Evolutionary conservation across 1,140 invertebrate species (phyloP).

Genomic region (Lepidurus couesii): DNA sequence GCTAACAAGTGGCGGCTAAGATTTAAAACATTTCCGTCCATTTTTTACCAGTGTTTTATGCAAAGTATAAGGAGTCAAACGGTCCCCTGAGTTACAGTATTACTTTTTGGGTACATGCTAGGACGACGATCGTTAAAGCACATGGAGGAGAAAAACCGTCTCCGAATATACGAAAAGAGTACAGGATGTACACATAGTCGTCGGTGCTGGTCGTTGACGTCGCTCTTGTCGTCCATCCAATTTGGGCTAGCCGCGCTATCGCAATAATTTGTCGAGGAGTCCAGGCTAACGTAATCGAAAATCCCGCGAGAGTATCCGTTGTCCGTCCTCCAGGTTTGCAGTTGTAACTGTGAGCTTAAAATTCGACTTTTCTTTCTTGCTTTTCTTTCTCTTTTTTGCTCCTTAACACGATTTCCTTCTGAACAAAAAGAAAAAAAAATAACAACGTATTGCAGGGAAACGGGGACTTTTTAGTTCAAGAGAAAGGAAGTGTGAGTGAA

Average conservation of each 20-base stretch:
- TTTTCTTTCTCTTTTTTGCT: not conserved
- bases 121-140: too few species aligned
- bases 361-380: not conserved
- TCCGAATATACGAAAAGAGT: too few species aligned
- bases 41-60: not conserved
- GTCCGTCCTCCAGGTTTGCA: not conserved
- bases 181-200: not conserved
- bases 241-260: not conserved
- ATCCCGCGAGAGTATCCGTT: not conserved
- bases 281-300: conserved; percentile 11
- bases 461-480: not conserved
- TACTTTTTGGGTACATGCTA: not conserved
- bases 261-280: not conserved
- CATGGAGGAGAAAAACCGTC: too few species aligned
- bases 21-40: not conserved
- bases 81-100: not conserved
- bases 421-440: not conserved
- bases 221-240: conserved; percentile 16
- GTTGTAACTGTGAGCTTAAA: not conserved
- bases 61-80: not conserved
- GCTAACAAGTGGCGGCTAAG: too few species aligned
- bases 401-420: not conserved
- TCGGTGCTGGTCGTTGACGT: not conserved
- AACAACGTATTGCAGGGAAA: not conserved
- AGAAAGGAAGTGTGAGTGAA: not conserved